A percentile compares a stretch with the other conserved stretches of the same genome.
These are phyloP conservation scores for western clawed frog (Xenopus tropicalis) DNA, from an alignment of 2,113 vertebrate species.

Conservation along the genomic window DNA sequence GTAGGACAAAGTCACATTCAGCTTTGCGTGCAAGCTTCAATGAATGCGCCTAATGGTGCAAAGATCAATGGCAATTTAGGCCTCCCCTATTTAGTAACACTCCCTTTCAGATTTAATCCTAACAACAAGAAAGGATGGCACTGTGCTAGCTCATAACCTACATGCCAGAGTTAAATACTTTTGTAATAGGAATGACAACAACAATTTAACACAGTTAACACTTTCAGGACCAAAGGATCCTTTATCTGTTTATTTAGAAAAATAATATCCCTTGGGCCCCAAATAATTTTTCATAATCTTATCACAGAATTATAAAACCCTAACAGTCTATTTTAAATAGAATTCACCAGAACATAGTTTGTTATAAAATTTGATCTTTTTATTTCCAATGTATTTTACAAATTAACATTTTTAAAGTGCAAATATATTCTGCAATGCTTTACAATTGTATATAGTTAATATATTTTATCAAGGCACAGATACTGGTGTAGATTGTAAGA, in stretches of 20 bases:
- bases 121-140: not conserved
- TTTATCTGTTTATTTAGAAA: not conserved
- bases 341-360: too few relatives aligned
- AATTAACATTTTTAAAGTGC: too few relatives aligned
- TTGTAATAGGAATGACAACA: not conserved
- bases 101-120: not conserved
- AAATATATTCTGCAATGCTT: too few relatives aligned
- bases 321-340: too few relatives aligned
- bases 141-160: not conserved
- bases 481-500: too few relatives aligned
- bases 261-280: too few relatives aligned
- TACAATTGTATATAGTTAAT: too few relatives aligned
- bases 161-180: not conserved
- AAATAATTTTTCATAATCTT: too few relatives aligned
- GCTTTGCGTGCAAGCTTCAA: conserved; percentile 53
- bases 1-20: conserved; percentile 55
- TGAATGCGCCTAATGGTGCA: conserved; percentile 41
- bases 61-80: conserved; percentile 21
- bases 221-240: not conserved
- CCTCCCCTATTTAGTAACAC: conserved; percentile 1
- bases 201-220: not conserved
- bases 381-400: too few relatives aligned
- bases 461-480: too few relatives aligned
- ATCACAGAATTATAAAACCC: too few relatives aligned
- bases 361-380: too few relatives aligned